These are phyloP conservation scores for Aphelocoma californica DNA, from an alignment of 2,797 vertebrate genomes.

Conservation along the genomic window DNA sequence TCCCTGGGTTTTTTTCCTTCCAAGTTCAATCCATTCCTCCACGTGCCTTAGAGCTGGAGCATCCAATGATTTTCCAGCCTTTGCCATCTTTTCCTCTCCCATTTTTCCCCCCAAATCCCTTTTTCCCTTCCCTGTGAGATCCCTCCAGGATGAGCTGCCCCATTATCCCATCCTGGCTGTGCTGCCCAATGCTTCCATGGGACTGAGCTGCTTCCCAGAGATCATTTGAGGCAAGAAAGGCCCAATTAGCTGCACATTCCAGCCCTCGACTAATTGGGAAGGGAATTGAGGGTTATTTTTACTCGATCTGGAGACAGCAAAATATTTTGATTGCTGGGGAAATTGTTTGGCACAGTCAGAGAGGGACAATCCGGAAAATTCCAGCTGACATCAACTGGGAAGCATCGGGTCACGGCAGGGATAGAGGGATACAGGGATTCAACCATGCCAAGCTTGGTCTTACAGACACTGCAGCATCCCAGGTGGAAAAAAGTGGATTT, in stretches of 20 bases:
- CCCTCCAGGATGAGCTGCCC: neutral
- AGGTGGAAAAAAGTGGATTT: neutral
- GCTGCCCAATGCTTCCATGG: neutral
- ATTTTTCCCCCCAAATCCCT: neutral
- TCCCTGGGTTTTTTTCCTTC: neutral
- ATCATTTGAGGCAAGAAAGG: neutral
- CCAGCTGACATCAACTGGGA: neutral
- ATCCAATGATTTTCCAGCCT: neutral
- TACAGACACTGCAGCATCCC: neutral
- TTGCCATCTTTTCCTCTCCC: too few relatives aligned
- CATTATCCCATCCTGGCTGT: neutral
- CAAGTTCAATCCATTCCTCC: neutral
- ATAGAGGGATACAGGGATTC: accelerated
- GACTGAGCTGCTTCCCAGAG: neutral
- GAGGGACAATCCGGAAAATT: neutral
- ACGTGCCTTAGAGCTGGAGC: neutral
- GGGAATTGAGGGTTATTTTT: conserved; percentile 23
- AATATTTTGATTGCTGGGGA: neutral
- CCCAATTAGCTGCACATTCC: neutral
- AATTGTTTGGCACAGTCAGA: neutral
- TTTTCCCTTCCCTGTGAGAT: neutral
- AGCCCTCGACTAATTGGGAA: neutral
- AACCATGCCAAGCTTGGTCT: accelerated
- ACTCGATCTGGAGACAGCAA: neutral
- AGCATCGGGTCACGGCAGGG: neutral